Conservation (phyloP, 2,797 vertebrate species). For the Halcyon leucocephala region DNA sequence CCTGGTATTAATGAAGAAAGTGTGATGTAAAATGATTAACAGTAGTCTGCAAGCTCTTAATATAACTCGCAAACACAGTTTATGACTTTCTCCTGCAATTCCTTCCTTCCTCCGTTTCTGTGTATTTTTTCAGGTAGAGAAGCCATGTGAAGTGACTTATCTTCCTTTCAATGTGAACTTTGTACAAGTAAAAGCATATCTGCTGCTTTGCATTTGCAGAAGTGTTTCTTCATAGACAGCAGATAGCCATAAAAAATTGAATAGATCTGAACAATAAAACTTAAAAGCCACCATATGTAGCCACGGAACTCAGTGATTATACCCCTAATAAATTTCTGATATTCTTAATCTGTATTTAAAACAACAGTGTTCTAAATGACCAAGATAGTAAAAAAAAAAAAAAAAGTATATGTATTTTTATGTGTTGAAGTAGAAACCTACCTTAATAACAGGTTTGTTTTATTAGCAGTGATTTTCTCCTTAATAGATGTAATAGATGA, state of each 20-base stretch:
- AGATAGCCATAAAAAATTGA: background rate
- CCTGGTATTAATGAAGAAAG: background rate
- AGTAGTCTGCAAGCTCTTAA: background rate
- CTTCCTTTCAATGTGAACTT: background rate
- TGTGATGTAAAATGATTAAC: background rate
- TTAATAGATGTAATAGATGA: background rate
- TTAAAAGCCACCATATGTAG: fast-evolving
- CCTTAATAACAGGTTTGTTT: background rate
- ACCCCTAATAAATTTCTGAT: background rate
- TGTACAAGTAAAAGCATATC: background rate
- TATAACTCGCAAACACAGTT: background rate
- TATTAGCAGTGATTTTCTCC: background rate
- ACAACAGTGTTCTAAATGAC: background rate
- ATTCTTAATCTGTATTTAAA: background rate
- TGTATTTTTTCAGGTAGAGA: background rate
- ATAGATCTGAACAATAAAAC: background rate
- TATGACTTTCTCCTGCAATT: background rate
- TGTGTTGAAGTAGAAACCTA: background rate
- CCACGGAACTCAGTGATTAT: background rate
- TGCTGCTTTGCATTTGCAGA: background rate
- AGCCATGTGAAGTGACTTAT: background rate
- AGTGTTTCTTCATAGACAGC: background rate
- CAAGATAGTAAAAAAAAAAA: background rate
- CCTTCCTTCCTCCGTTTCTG: background rate
- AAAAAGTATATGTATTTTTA: background rate